Evolutionary conservation across 2,797 vertebrate genomes (phyloP).

Genomic region (Oophaga sylvatica): DNA sequence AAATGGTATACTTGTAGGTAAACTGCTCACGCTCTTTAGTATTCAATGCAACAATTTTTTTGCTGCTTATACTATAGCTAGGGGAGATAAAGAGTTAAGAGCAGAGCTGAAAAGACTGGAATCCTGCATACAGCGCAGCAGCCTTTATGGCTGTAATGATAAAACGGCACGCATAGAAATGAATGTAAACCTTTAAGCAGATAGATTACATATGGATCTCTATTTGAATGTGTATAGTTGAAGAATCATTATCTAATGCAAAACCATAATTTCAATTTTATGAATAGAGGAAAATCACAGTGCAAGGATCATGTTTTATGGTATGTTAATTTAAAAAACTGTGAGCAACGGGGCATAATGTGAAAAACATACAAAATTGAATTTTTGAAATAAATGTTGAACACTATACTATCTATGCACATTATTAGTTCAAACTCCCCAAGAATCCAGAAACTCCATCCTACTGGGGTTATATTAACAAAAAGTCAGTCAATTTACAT

Average conservation of each 20-base stretch:
- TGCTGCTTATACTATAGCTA: background rate
- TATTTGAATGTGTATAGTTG: background rate
- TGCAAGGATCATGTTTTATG: background rate
- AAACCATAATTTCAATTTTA: background rate
- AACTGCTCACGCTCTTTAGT: too few species aligned
- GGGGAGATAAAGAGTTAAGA: background rate
- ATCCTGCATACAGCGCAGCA: background rate
- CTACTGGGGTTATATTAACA: constrained; percentile 32
- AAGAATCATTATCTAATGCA: background rate
- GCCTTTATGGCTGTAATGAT: too few species aligned
- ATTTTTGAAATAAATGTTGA: constrained; percentile 1
- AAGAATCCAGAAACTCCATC: background rate
- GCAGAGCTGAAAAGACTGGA: background rate
- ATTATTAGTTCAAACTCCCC: constrained; percentile 15
- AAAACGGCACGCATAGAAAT: background rate
- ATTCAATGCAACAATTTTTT: too few species aligned
- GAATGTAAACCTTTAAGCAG: background rate
- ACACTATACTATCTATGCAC: background rate
- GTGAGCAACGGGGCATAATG: background rate
- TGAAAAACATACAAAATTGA: background rate
- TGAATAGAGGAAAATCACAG: background rate
- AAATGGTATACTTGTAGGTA: too few species aligned
- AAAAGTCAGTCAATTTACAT: constrained; percentile 30
- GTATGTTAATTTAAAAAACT: background rate
- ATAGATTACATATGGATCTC: background rate